Base-by-base conservation (phyloP, 2,113 vertebrate genomes). In the Pandion haliaetus region DNA sequence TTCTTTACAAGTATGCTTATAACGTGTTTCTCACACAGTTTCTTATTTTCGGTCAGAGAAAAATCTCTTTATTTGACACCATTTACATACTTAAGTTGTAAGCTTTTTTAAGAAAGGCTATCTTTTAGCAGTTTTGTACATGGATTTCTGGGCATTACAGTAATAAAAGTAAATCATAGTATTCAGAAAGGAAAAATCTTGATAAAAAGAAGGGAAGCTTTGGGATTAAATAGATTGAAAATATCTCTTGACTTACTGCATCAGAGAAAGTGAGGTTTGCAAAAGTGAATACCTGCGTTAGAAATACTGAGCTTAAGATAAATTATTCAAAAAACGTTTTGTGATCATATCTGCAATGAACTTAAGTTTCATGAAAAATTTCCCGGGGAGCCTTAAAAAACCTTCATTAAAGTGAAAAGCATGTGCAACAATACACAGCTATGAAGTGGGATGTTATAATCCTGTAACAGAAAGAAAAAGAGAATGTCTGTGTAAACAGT, bases 261-360 rank as follows among this genome's bases (percentile, higher is more conserved):
- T 45, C 42, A 55, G 47, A 74, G 63, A 69, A 88, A 92, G 79
- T 5, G 76, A 92, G 55, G 61, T 71, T 86, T 90, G 72, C 50
- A 50, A 25, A 92, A 86, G 61, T 58, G 52, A 94, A 84, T n/a
- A 67, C 23, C 40, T 71, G 4, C 17, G n/a, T 50, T 58, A 83
- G 67, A 95, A 95, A 88, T 55, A 83, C 59, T 40, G 73, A 93
- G 45, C 42, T 89, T 69, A 77, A 77, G 85, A 93, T 44, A 94
- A 96, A 90, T 20, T 50, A 90, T 81, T 93, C 23, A 63, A 78
- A 93, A 93, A 94, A 44, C 4, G 2, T 50, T 91, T 79, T 92
- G 78, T 84, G 81, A 87, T 89, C 47, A 79, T 52, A 87, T 59
- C 58, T 47, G 54, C 69, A 73, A 34, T 8, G 42, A 67, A 52